Percentiles rank a stretch among this genome's conserved stretches.
phyloP scores from a whole-genome alignment of 2,113 vertebrate genomes.

The Solea solea region DNA sequence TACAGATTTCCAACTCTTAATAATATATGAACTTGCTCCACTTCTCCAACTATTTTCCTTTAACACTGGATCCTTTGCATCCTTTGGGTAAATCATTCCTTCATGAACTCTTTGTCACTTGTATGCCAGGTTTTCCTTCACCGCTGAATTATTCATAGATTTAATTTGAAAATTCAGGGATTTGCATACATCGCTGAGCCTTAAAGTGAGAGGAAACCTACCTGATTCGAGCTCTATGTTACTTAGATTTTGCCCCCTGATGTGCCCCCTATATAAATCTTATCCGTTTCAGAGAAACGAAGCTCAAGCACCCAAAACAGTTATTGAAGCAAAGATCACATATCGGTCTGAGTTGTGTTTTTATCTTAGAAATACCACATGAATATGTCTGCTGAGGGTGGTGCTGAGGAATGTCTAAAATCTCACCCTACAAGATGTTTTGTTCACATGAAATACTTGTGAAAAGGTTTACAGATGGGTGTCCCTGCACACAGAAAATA shows the following conservation, averaged over 20 bases:
- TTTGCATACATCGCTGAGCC: constrained; percentile 8
- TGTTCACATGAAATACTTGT: constrained; percentile 16
- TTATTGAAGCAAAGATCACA: not conserved
- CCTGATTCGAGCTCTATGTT: not conserved
- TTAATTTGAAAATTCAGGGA: not conserved
- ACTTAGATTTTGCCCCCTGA: not conserved
- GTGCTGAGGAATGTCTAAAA: constrained; percentile 22
- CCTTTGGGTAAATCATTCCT: too few relatives aligned
- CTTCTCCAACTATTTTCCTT: too few relatives aligned
- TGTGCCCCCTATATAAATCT: not conserved
- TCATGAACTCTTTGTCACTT: not conserved
- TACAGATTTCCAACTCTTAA: too few relatives aligned
- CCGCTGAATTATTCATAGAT: not conserved
- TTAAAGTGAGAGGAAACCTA: not conserved
- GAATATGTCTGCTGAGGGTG: constrained; percentile 1
- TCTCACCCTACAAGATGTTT: constrained; percentile 32
- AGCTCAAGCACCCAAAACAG: not conserved
- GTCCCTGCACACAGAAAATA: constrained; percentile 36
- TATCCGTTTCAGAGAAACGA: not conserved
- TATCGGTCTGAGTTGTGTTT: not conserved
- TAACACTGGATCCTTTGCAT: too few relatives aligned
- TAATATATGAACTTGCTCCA: too few relatives aligned
- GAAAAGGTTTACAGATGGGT: constrained; percentile 35
- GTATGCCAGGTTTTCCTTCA: not conserved
- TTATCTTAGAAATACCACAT: not conserved